These are phyloP conservation scores for Conus ventricosus DNA, from an alignment of 1,140 invertebrate species.

Conservation along the genomic window DNA sequence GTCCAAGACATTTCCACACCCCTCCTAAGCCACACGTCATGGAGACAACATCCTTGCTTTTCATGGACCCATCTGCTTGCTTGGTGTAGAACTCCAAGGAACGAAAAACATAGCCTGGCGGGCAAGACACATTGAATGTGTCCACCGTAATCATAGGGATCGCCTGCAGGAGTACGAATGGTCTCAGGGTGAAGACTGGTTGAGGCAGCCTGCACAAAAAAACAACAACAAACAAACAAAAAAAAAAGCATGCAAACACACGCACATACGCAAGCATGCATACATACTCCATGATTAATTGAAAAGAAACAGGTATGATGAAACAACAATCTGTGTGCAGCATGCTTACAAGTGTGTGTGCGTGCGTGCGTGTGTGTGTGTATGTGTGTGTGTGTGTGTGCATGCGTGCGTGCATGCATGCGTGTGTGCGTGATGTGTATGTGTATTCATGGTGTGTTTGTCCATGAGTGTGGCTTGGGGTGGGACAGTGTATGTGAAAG, in stretches of 20 bases:
- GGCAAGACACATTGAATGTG: slow-evolving; percentile 46
- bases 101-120: slow-evolving; percentile 49
- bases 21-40: slow-evolving; percentile 53
- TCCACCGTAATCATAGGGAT: slow-evolving; percentile 39
- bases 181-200: slow-evolving; percentile 45
- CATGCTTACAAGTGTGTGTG: no score
- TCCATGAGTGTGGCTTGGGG: no score
- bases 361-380: no score
- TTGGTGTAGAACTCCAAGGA: slow-evolving; percentile 46
- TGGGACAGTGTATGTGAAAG: no score
- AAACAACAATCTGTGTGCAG: no score
- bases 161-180: neutral
- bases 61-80: neutral
- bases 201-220: slow-evolving; percentile 49
- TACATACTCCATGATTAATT: no score
- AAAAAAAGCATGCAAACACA: no score
- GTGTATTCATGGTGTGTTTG: no score
- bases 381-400: no score
- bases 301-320: no score
- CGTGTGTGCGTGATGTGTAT: neutral
- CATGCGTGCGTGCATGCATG: no score
- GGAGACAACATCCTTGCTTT: slow-evolving; percentile 25
- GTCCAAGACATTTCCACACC: slow-evolving; percentile 46
- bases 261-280: no score
- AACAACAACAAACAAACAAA: neutral